A percentile compares a stretch with the other conserved stretches of the same genome.
Evolutionary conservation across 2,113 vertebrate species (phyloP).

Genomic region (Microcebus murinus): DNA sequence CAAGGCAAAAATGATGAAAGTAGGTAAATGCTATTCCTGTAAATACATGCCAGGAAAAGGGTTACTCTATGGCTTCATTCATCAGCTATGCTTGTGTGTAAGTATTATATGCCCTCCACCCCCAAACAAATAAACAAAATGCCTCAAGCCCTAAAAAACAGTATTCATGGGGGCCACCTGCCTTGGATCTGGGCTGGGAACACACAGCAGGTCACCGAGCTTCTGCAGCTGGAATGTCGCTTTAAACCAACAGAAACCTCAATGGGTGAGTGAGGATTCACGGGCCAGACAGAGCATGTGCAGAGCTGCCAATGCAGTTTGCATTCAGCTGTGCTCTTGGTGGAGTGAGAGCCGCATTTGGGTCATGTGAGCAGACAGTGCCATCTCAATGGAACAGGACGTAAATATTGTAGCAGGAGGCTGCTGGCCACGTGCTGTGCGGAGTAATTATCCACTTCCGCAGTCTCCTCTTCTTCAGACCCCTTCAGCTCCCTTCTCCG

Average conservation of each 20-base stretch:
- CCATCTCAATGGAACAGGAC: not conserved
- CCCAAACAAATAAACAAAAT: not conserved
- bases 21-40: not conserved
- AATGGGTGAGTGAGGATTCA: constrained; percentile 79
- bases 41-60: constrained; percentile 19
- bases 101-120: not conserved
- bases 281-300: constrained; percentile 88
- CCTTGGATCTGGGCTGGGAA: constrained; percentile 17
- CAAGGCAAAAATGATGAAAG: constrained; percentile 65
- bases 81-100: not conserved
- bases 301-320: constrained; percentile 77
- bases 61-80: not conserved
- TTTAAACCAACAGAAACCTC: constrained; percentile 76
- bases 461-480: not conserved
- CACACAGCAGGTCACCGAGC: constrained; percentile 66
- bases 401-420: constrained; percentile 41
- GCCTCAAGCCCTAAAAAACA: not conserved
- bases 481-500: not conserved
- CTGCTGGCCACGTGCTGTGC: constrained; percentile 31
- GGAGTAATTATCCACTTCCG: not conserved
- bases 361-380: constrained; percentile 7
- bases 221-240: constrained; percentile 64
- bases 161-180: not conserved
- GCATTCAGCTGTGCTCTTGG: constrained; percentile 51
- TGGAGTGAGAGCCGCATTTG: constrained; percentile 30